phyloP scores from a whole-genome alignment of 1,140 invertebrate genomes.

The Zaprionus vittiger region DNA sequence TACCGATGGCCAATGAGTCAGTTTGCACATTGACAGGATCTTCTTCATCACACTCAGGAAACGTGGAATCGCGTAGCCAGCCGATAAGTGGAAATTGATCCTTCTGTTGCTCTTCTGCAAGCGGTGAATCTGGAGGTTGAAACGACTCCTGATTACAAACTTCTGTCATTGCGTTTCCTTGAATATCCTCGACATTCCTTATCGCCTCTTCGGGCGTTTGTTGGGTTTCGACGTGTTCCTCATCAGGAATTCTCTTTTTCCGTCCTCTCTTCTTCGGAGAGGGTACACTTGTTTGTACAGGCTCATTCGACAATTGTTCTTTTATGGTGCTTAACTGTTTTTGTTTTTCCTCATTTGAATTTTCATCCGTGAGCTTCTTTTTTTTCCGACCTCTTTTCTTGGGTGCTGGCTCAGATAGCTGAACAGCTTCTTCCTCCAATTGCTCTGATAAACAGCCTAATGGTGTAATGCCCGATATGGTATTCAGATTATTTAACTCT shows the following conservation, averaged over 20 bases:
- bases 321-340: not conserved
- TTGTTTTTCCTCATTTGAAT: not conserved
- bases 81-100: slow-evolving; percentile 6
- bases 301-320: not conserved
- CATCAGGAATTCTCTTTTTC: not conserved
- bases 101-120: not conserved
- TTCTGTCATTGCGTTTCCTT: not conserved
- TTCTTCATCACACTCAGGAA: not conserved
- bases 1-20: slow-evolving; percentile 16
- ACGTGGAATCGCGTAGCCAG: not conserved
- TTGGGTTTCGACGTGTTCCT: not conserved
- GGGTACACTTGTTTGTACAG: not conserved
- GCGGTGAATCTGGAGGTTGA: not conserved
- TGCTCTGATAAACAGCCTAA: slow-evolving; percentile 6
- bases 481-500: not conserved
- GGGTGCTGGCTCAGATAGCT: not conserved
- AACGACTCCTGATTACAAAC: not conserved
- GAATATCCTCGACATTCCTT: no score
- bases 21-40: not conserved
- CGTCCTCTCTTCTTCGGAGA: not conserved
- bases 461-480: slow-evolving; percentile 17
- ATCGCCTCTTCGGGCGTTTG: not conserved
- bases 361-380: not conserved
- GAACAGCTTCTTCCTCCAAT: not conserved
- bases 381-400: slow-evolving; percentile 4